Evolutionary conservation across 2,113 vertebrate species (phyloP).

Genomic region (Sakesphorus luctuosus): DNA sequence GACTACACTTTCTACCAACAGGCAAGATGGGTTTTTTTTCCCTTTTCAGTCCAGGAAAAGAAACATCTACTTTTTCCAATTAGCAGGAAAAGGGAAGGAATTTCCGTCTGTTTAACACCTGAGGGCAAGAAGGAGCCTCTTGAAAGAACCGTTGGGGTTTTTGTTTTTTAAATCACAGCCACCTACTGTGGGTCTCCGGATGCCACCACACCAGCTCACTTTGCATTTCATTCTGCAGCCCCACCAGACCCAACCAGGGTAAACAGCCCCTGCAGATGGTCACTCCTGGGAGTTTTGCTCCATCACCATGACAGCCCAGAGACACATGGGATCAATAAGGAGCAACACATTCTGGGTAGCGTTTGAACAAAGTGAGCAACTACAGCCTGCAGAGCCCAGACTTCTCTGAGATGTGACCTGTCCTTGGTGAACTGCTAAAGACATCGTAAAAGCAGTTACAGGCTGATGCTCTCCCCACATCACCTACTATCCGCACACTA

Average conservation of each 20-base stretch:
- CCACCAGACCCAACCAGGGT: not conserved
- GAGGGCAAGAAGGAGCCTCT: not conserved
- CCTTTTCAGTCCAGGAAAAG: not conserved
- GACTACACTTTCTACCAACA: not conserved
- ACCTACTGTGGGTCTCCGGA: not conserved
- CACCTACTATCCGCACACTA: not conserved
- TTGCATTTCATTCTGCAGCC: not conserved
- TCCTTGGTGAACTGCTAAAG: not conserved
- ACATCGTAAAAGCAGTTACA: not conserved
- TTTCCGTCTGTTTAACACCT: not conserved
- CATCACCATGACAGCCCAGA: not conserved
- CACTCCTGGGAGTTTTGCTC: not conserved
- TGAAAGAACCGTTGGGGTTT: not conserved
- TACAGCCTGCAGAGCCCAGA: not conserved
- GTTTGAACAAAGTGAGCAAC: not conserved
- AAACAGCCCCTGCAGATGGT: not conserved
- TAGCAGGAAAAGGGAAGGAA: conserved; percentile 31
- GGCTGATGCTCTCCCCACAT: not conserved
- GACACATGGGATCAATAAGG: not conserved
- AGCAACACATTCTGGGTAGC: rapidly evolving
- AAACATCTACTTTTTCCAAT: conserved; percentile 7
- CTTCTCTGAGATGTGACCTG: not conserved
- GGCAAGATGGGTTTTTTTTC: not conserved
- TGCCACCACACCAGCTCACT: not conserved
- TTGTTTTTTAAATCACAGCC: conserved; percentile 19